Percentiles rank a stretch among this genome's conserved stretches.
phyloP scores from a whole-genome alignment of 2,113 vertebrate genomes.

The Marcusenius ussheri region DNA sequence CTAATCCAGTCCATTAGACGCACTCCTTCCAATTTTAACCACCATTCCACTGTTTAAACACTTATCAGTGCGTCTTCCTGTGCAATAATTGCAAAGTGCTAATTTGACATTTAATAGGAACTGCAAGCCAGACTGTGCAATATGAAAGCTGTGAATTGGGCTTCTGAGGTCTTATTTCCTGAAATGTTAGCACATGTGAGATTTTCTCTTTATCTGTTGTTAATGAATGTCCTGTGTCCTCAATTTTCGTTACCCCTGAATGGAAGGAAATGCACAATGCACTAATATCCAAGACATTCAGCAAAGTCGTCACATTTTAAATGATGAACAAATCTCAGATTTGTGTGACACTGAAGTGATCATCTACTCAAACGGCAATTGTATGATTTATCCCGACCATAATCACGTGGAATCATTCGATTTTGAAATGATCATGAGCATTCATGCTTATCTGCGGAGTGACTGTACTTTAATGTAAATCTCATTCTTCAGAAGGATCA shows the following conservation, averaged over 20 bases:
- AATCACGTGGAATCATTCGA: background rate
- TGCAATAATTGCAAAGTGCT: background rate
- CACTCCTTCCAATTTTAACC: background rate
- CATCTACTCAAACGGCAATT: background rate
- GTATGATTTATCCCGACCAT: background rate
- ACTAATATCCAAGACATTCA: background rate
- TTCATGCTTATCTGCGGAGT: background rate
- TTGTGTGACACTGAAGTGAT: background rate
- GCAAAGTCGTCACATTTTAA: background rate
- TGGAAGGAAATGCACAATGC: background rate
- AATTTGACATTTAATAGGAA: constrained; percentile 11
- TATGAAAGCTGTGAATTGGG: background rate
- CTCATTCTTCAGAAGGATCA: background rate
- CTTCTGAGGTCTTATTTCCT: background rate
- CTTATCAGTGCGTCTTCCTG: constrained; percentile 5
- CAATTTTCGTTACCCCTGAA: background rate
- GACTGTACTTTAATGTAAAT: background rate
- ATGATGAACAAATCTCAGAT: background rate
- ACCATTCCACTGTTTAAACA: constrained; percentile 1
- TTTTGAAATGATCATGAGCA: background rate
- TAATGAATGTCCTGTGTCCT: background rate
- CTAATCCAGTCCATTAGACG: background rate
- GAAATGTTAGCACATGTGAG: background rate
- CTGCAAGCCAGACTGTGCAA: background rate
- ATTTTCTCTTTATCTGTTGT: background rate